Percentiles rank a stretch among this genome's conserved stretches.
These are phyloP conservation scores for Allobates femoralis DNA, from an alignment of 2,797 vertebrate genomes.

Conservation along the genomic window DNA sequence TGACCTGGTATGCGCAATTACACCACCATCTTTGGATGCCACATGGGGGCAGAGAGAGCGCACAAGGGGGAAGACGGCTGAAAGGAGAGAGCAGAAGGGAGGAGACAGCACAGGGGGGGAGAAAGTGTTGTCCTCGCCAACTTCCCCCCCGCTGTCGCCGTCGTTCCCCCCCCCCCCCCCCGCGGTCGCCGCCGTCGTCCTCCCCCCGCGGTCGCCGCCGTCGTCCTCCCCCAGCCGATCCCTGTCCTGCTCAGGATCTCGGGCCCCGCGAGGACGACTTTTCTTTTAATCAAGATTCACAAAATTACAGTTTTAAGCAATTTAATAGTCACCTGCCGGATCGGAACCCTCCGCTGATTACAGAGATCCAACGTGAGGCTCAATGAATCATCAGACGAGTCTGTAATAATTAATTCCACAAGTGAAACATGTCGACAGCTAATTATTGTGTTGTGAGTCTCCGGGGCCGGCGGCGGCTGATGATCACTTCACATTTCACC, in stretches of 20 bases:
- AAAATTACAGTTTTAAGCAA: slow-evolving; percentile 50
- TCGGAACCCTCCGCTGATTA: slow-evolving; percentile 2
- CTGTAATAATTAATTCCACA: slow-evolving; percentile 43
- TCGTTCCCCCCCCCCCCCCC: too few relatives aligned
- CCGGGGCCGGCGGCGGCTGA: background rate
- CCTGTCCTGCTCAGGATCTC: background rate
- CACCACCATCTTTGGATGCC: too few relatives aligned
- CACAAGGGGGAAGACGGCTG: too few relatives aligned
- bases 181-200: too few relatives aligned
- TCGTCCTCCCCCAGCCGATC: too few relatives aligned
- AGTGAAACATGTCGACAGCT: slow-evolving; percentile 42
- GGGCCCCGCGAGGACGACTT: background rate
- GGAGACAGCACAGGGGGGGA: too few relatives aligned
- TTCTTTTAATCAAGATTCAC: slow-evolving; percentile 30
- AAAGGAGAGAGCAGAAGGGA: too few relatives aligned
- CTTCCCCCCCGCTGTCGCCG: too few relatives aligned
- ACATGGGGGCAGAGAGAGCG: too few relatives aligned
- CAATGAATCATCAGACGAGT: slow-evolving; percentile 47
- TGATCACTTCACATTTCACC: background rate
- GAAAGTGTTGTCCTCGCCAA: too few relatives aligned
- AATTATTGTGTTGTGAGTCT: slow-evolving; percentile 48
- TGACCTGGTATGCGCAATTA: too few relatives aligned
- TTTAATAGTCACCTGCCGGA: slow-evolving; percentile 37
- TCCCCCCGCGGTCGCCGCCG: too few relatives aligned
- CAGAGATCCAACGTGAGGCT: background rate